Conservation (phyloP, 2,888 invertebrate genomes). For the Chalcosyrphus nemorum region DNA sequence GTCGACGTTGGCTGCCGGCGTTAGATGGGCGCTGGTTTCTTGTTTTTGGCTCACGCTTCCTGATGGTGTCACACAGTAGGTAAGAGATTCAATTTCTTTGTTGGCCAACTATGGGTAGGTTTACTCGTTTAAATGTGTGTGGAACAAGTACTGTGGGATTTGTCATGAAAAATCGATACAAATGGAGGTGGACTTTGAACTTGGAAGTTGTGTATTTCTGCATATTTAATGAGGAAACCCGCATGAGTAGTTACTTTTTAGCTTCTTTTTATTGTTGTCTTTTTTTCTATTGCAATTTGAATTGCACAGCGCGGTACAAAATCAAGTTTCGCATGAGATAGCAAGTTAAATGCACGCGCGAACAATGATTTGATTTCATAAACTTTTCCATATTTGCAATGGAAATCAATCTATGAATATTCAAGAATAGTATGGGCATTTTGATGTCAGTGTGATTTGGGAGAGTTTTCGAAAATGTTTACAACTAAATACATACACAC, state of each 20-base stretch:
- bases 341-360: constrained; percentile 9
- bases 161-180: background rate
- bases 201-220: background rate
- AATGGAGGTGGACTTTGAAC: background rate
- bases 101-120: background rate
- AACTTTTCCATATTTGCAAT: too few relatives aligned
- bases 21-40: background rate
- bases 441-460: too few relatives aligned
- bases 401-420: too few relatives aligned
- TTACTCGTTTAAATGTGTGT: too few relatives aligned
- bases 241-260: background rate
- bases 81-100: background rate
- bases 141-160: background rate
- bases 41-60: background rate
- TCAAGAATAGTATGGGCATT: background rate
- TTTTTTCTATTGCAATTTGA: background rate
- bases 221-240: background rate
- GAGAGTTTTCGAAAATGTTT: too few relatives aligned
- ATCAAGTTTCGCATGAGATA: constrained; percentile 6
- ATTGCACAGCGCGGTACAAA: background rate
- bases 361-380: background rate
- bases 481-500: too few relatives aligned
- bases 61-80: background rate
- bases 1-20: background rate
- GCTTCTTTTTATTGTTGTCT: background rate